Evolutionary conservation across 2,797 vertebrate genomes (phyloP).

Genomic region (Chrysocyon brachyurus): DNA sequence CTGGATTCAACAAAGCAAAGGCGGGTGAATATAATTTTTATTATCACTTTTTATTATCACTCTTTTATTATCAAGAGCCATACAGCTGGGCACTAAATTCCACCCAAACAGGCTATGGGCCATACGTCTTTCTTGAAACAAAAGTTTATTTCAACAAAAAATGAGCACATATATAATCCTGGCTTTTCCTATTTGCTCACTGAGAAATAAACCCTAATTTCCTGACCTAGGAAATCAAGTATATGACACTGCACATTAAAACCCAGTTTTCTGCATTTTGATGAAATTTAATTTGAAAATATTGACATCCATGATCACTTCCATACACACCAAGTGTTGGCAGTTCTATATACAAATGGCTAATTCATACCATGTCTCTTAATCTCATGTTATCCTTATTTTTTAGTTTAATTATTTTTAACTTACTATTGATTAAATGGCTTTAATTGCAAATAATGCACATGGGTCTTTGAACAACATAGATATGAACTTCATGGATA

Average conservation of each 20-base stretch:
- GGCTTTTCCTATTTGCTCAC: background rate
- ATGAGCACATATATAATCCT: background rate
- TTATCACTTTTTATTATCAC: no score
- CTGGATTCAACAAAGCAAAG: background rate
- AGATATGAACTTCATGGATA: background rate
- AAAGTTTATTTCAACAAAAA: slow-evolving; percentile 13
- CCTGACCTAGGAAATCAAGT: background rate
- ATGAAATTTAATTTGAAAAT: slow-evolving; percentile 29
- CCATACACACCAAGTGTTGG: background rate
- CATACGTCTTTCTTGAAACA: background rate
- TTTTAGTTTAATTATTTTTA: background rate
- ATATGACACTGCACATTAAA: background rate
- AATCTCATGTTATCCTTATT: background rate
- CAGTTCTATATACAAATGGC: background rate
- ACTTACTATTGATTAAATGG: slow-evolving; percentile 2
- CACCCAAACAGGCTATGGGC: background rate
- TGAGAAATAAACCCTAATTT: background rate
- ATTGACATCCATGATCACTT: background rate
- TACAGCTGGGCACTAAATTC: background rate
- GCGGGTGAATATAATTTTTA: background rate
- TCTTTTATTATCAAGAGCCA: background rate
- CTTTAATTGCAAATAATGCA: slow-evolving; percentile 50
- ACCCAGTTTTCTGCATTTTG: background rate
- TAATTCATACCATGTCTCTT: background rate
- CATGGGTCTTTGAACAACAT: background rate